Evolutionary conservation across 2,888 invertebrate species (phyloP).

Genomic region (Campoplex capitator): DNA sequence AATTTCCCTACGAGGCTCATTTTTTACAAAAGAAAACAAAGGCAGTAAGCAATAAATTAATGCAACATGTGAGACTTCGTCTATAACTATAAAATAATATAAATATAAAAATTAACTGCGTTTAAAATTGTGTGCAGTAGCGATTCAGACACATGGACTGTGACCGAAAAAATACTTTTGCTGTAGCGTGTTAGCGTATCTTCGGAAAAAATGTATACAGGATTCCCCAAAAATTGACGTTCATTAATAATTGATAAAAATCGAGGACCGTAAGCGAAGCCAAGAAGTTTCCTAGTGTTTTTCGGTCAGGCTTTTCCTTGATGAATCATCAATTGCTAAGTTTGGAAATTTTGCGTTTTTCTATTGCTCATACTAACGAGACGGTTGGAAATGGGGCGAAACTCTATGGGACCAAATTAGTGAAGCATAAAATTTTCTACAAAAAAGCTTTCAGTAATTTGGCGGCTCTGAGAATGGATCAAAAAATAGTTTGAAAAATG

Average conservation of each 20-base stretch:
- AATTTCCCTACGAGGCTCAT: not conserved
- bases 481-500: not conserved
- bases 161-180: slow-evolving; percentile 31
- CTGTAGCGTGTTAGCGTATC: slow-evolving; percentile 4
- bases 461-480: not conserved
- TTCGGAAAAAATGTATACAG: slow-evolving; percentile 9
- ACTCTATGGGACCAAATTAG: not conserved
- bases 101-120: slow-evolving; percentile 60
- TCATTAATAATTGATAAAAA: not conserved
- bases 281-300: not conserved
- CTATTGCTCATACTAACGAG: not conserved
- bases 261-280: not conserved
- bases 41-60: slow-evolving; percentile 46
- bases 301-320: too few species aligned
- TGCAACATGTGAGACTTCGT: slow-evolving; percentile 34
- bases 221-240: not conserved
- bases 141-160: slow-evolving; percentile 16
- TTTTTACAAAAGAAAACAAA: slow-evolving; percentile 40
- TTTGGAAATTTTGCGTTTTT: not conserved
- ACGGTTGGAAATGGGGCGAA: not conserved
- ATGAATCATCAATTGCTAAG: too few species aligned
- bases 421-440: not conserved
- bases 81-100: slow-evolving; percentile 44
- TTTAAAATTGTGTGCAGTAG: slow-evolving; percentile 37
- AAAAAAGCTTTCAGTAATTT: not conserved